A percentile compares a stretch with the other conserved stretches of the same genome.
Conservation (phyloP, 1,140 invertebrate species). For the Semibalanus balanoides region DNA sequence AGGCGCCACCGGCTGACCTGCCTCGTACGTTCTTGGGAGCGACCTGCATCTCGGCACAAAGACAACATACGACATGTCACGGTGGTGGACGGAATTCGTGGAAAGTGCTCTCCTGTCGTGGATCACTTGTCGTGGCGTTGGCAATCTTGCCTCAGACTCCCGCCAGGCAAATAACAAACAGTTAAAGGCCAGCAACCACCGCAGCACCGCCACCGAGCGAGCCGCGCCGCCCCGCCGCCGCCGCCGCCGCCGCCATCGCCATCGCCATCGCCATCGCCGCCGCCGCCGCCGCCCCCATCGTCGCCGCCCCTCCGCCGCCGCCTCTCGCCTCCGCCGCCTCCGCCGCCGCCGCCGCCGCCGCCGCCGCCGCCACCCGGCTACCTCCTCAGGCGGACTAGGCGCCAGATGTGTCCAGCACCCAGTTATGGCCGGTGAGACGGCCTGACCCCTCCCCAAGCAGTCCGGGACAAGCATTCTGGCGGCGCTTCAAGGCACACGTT, state of each 20-base stretch:
- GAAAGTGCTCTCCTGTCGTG: slow-evolving; percentile 5
- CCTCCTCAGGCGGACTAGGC: background rate
- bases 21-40: background rate
- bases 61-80: background rate
- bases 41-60: background rate
- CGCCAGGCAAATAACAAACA: background rate
- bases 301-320: no score
- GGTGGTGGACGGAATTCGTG: slow-evolving; percentile 5
- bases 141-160: slow-evolving; percentile 3
- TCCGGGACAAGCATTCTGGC: background rate
- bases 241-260: background rate
- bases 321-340: no score
- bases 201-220: background rate
- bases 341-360: no score
- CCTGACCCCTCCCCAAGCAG: background rate
- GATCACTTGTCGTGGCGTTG: slow-evolving; percentile 5
- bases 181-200: background rate
- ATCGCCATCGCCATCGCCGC: no score
- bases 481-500: background rate
- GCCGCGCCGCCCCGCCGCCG: no score
- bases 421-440: background rate
- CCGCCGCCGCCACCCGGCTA: no score
- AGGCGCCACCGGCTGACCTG: background rate
- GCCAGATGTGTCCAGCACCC: background rate
- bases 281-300: no score